Evolutionary conservation across 2,113 vertebrate genomes (phyloP), one percentile per base, ranked within the genome.

Genomic region (Edolisoma coerulescens): DNA sequence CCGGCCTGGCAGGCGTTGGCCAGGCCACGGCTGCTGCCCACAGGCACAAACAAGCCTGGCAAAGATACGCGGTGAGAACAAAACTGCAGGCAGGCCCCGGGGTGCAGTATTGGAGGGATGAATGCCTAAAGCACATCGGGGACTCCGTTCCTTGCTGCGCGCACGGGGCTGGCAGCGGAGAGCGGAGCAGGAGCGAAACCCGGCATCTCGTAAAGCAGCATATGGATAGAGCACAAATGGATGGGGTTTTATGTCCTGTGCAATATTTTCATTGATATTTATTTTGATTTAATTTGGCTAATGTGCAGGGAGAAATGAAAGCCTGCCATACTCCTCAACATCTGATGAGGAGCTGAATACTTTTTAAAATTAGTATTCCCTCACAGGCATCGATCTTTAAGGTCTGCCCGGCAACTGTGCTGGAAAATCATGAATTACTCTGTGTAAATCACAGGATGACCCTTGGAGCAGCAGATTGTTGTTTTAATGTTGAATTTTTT

Each of bases 231-330:
- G 88, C 23, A 2, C 94, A 93, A 96, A 93, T 50, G 93, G 95
- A 94, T 87, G 86, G 80, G 61, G 49, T 67, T 96, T 97, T 94
- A 96, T 96, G 90, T 97, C 95, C 96, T 87, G 47, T 81, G 83
- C 95, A 96, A 89, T 95, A 89, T 96, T 97, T 96, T 96, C 86
- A 70, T 81, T 93, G 95, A 84, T 96, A 90, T 93, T 97, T 97
- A 96, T 96, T 97, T 95, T 97, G 90, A 97, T 96, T 96, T 96
- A 92, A 96, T 96, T 96, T 96, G 96, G 96, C 96, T 96, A 96
- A 90, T 79, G 96, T 69, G 93, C 77, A 75, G 86, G 83, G 56
- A 53, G 61, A 95, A 91, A 96, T 74, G 90, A 93, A 96, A 96
- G 71, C 5, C 5, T 54, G 16, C 57, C 33, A 12, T 89, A 85